Evolutionary conservation across 2,797 vertebrate genomes (phyloP), one percentile per base, ranked within the genome.

Genomic region (Acanthurus lineatus): DNA sequence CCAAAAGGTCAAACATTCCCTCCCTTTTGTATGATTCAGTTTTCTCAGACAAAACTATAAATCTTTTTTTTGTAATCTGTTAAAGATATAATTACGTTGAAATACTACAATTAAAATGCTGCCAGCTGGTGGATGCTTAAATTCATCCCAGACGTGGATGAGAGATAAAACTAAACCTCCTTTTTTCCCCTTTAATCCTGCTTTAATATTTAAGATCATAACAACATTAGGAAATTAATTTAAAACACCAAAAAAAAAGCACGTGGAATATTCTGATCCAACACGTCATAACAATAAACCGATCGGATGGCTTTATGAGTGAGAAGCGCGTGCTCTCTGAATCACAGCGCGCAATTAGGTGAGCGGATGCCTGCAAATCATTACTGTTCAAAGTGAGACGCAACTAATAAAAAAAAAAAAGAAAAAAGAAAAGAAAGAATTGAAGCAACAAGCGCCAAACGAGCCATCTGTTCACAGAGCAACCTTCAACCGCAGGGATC

Each of bases 371-470:
- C 93, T 94, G 93, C 85, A 83, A 86, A 84, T 87, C 86, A 88
- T 94, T 88, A 93, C 79, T 58, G 82, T 83, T 92, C 86, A 87
- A 88, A 91, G 86, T 84, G 73, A 87, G 84, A 87, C 85, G 47
- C 81, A 73, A 85, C 83, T 82, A 75, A 81, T 90, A 88, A 93
- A 93, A 32, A 32, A 32, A 32, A 32, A 32, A 4, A 32, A 32
- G 4, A 25, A 3, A 25, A 25, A 25, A 25, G 3, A 25, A 25
- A 25, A 25, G 25, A 32, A 86, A 66, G 40, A 38, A 38, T 5
- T 1, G 35, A 82, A 52, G 73, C 76, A 79, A 73, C 77, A 44
- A 78, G 81, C 75, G 68, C 82, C 85, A 89, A 85, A 87, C 58
- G 71, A 90, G 75, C 83, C 81, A 83, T 83, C 84, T 89, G 85